Evolutionary conservation across 2,797 vertebrate species (phyloP).

Genomic region (Molothrus aeneus): DNA sequence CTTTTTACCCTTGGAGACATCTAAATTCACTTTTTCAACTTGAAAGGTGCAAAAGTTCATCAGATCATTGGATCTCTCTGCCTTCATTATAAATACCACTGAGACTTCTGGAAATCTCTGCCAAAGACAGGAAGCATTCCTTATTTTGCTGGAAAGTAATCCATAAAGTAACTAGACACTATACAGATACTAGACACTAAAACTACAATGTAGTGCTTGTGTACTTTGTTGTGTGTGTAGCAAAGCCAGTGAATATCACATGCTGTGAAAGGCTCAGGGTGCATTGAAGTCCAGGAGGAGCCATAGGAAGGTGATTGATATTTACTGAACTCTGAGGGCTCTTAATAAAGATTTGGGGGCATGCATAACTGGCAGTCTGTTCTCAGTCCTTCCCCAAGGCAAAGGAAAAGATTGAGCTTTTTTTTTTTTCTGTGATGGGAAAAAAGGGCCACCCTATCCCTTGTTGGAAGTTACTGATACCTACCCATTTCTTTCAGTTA

Average conservation of each 20-base stretch:
- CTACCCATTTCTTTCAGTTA: neutral
- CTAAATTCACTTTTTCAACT: neutral
- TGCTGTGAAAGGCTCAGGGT: neutral
- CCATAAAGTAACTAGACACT: neutral
- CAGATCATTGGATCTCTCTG: neutral
- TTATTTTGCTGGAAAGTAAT: neutral
- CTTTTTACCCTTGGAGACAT: neutral
- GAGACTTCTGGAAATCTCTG: neutral
- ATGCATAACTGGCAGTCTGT: neutral
- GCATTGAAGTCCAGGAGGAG: neutral
- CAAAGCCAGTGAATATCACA: neutral
- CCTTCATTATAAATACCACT: neutral
- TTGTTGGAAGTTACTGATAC: neutral
- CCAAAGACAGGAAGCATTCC: neutral
- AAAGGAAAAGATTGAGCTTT: neutral
- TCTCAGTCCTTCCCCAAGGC: neutral
- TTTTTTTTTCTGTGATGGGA: neutral
- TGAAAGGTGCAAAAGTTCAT: constrained; percentile 9
- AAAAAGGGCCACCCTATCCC: neutral
- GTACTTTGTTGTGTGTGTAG: neutral
- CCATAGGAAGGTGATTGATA: fast-evolving
- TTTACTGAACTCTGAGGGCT: neutral
- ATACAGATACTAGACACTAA: neutral
- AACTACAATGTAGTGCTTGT: neutral
- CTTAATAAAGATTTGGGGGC: neutral